Percentiles rank a stretch among this genome's conserved stretches.
Evolutionary conservation across 1,140 invertebrate species (phyloP).

Genomic region (Eupeodes corollae): DNA sequence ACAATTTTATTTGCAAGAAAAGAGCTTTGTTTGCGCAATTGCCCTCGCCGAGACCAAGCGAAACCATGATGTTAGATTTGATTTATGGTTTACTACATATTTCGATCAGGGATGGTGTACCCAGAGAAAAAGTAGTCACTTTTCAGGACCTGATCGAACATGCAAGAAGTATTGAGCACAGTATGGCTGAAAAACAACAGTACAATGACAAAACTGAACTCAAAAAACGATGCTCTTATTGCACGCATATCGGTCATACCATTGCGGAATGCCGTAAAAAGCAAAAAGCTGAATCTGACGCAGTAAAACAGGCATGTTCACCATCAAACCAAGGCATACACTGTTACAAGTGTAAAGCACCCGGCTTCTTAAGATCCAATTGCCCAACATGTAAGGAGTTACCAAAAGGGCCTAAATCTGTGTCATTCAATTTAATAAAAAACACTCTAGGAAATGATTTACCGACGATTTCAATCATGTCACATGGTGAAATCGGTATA

Average conservation of each 20-base stretch:
- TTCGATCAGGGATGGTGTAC: slow-evolving; percentile 8
- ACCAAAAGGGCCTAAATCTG: neutral
- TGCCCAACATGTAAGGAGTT: neutral
- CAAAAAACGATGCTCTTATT: no score
- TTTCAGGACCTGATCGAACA: slow-evolving; percentile 4
- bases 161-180: slow-evolving; percentile 1
- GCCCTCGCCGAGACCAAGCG: neutral
- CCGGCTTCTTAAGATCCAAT: neutral
- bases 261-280: no score
- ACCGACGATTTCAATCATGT: neutral
- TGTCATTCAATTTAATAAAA: neutral
- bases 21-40: slow-evolving; percentile 5
- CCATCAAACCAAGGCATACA: no score
- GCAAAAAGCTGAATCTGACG: no score
- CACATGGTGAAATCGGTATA: neutral
- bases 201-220: no score
- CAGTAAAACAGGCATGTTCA: no score
- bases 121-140: neutral
- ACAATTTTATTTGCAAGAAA: slow-evolving; percentile 7
- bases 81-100: slow-evolving; percentile 7
- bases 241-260: no score
- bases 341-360: no score
- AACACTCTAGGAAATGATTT: neutral
- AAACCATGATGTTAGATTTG: slow-evolving; percentile 9
- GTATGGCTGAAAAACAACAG: neutral